Evolutionary conservation across 2,797 vertebrate species (phyloP).

Genomic region (Gila robusta): DNA sequence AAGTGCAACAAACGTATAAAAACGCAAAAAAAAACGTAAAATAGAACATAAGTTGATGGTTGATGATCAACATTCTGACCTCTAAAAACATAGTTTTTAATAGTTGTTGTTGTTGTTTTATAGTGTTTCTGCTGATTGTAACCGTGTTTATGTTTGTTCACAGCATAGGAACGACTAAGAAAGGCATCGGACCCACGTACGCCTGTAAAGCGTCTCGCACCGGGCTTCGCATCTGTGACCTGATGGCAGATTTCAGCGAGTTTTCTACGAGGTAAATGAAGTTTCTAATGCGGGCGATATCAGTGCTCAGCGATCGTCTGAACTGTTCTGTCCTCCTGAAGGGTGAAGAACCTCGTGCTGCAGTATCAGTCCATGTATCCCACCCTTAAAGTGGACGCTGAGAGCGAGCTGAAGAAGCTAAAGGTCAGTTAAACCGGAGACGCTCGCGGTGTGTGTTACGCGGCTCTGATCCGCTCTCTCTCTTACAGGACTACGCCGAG

Average conservation of each 20-base stretch:
- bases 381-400: constrained; percentile 86
- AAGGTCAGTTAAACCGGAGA: constrained; percentile 79
- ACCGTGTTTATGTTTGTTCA: not conserved
- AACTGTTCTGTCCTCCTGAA: constrained; percentile 64
- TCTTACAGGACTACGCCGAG: constrained; percentile 88
- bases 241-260: constrained; percentile 93
- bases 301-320: not conserved
- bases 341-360: constrained; percentile 93
- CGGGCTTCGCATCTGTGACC: constrained; percentile 94
- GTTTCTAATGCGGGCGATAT: not conserved
- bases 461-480: not conserved
- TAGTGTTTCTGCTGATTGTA: not conserved
- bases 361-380: constrained; percentile 98
- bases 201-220: constrained; percentile 96
- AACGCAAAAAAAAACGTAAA: not conserved
- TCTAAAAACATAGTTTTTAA: not conserved
- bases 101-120: not conserved
- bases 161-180: constrained; percentile 98
- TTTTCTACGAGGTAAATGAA: constrained; percentile 88
- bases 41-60: not conserved
- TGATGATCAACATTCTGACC: not conserved
- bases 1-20: not conserved
- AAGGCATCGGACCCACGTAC: constrained; percentile 97
- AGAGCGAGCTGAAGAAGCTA: constrained; percentile 91
- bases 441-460: not conserved